A percentile compares a stretch with the other conserved stretches of the same genome.
Conservation (phyloP, 2,797 vertebrate species). For the Hypotaenidia philippensis region DNA sequence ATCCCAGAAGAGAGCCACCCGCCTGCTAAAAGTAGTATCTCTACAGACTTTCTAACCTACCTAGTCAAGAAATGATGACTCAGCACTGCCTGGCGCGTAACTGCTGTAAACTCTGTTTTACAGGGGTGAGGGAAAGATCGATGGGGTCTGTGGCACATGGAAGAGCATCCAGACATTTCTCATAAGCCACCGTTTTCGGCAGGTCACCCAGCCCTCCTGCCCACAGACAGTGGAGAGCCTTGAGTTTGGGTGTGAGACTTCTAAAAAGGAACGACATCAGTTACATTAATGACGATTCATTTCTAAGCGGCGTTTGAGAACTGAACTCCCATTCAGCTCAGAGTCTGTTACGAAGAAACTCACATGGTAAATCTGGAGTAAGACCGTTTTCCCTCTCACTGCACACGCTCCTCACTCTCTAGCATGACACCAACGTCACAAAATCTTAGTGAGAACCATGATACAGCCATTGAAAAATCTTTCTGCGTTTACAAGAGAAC, state of each 20-base stretch:
- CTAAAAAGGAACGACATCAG: not conserved
- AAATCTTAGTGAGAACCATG: accelerated
- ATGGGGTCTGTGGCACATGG: not conserved
- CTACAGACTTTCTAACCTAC: not conserved
- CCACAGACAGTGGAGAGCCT: not conserved
- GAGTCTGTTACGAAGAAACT: not conserved
- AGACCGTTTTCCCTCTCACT: not conserved
- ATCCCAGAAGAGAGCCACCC: accelerated
- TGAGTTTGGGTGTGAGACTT: not conserved
- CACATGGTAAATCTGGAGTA: not conserved
- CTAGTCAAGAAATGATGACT: not conserved
- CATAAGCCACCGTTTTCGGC: not conserved
- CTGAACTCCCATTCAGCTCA: not conserved
- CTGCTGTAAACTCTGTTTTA: not conserved
- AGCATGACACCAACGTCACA: accelerated
- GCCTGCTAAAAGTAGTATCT: not conserved
- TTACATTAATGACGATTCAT: not conserved
- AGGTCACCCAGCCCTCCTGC: not conserved
- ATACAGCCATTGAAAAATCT: accelerated
- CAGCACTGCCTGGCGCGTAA: not conserved
- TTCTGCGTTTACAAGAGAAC: accelerated
- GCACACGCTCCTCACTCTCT: not conserved
- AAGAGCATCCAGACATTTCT: not conserved
- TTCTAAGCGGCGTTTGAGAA: not conserved
- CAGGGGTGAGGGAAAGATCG: not conserved